A percentile compares a stretch with the other conserved stretches of the same genome.
Evolutionary conservation across 2,888 invertebrate species (phyloP).

Genomic region (Trachelus stipa): DNA sequence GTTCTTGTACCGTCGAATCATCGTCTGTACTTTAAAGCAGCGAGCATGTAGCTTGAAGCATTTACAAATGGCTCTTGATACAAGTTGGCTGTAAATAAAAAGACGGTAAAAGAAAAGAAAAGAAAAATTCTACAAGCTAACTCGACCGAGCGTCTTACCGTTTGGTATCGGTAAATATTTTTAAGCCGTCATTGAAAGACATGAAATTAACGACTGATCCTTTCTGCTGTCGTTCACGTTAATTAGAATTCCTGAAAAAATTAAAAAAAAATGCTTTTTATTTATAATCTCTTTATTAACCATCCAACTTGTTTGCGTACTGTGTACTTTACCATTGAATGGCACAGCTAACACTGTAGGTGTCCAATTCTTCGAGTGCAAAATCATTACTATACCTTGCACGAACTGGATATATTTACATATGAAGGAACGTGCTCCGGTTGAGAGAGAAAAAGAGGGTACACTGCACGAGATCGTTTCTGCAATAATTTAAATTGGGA

Average conservation of each 20-base stretch:
- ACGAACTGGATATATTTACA: background rate
- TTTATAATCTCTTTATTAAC: background rate
- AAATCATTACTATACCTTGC: background rate
- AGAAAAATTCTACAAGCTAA: background rate
- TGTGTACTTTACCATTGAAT: background rate
- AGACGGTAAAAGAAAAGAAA: background rate
- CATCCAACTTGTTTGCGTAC: background rate
- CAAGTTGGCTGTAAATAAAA: background rate
- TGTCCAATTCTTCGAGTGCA: background rate
- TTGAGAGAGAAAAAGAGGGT: background rate
- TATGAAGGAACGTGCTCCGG: background rate
- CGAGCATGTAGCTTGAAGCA: background rate
- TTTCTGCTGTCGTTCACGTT: background rate
- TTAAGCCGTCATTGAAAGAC: background rate
- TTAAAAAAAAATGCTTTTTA: background rate
- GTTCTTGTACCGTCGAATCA: background rate
- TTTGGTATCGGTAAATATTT: background rate
- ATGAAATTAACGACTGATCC: background rate
- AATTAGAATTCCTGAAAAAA: background rate
- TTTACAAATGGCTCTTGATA: background rate
- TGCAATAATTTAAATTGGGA: background rate
- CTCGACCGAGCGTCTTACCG: background rate
- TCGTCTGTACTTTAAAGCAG: background rate
- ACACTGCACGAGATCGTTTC: background rate
- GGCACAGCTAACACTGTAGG: background rate